Base-by-base conservation (phyloP, 2,113 vertebrate species). In the Scartelaos histophorus region DNA sequence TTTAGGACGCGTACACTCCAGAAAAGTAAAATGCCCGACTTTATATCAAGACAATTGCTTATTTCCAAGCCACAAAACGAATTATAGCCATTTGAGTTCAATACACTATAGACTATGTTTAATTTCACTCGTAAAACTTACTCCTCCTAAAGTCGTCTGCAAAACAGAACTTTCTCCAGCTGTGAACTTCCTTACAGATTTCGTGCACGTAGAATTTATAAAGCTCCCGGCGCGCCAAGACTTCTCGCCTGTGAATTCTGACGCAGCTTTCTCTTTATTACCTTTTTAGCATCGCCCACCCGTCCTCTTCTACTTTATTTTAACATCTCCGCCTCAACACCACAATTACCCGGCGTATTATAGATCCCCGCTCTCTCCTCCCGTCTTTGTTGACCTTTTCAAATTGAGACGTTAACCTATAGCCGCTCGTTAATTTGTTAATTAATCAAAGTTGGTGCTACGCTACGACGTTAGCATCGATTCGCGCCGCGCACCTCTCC, bases 391-490 rank as follows among this genome's bases (percentile, higher is more conserved):
- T 17, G 66, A 46, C 88, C 87, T 89, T 29, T 84, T 76, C 69
- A 80, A 74, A 60, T 72, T 53, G 60, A 75, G 61, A 64, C 29
- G 34, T 64, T 64, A 64, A 87, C 73, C 82, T 76, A 82, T 76
- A 81, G 73, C 74, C 77, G 87, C 84, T 81, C 71, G 82, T 92
- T 79, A n/a, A 85, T 87, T 85, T 88, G 83, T 88, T 90, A 88
- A 92, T 91, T 81, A 83, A 88, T 91, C 83, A 74, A 35, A 69
- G 70, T 22, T 53, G 72, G 54, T 57, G 57, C 60, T 60, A 58
- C 49, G 53, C 71, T 54, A 60, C 56, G 64, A 58, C 81, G 62
- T 88, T 80, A 34, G 19, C 75, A 91, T 92, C 75, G 87, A 92
- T 88, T 38, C n/a, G 22, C 5, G 21, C 22, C 75, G 56, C 74